Evolutionary conservation across 2,797 vertebrate species (phyloP).

Genomic region (Spheniscus humboldti): DNA sequence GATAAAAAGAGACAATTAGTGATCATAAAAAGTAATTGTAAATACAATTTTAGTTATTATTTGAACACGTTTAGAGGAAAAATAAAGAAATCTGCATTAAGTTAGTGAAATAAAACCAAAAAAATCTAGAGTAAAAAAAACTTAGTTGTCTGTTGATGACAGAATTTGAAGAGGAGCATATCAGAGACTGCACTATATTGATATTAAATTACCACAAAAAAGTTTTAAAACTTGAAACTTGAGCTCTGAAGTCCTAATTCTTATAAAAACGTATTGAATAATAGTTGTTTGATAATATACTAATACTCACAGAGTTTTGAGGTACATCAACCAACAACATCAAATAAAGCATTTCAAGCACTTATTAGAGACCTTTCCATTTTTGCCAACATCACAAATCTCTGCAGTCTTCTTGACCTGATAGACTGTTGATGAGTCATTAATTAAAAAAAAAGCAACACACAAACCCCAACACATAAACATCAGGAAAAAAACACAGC

Average conservation of each 20-base stretch:
- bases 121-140: background rate
- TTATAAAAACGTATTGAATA: background rate
- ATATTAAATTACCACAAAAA: background rate
- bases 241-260: background rate
- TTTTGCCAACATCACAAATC: background rate
- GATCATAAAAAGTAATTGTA: background rate
- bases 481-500: background rate
- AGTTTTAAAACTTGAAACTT: background rate
- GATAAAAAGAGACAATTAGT: background rate
- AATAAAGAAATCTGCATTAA: background rate
- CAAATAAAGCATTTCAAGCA: background rate
- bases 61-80: background rate
- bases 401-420: background rate
- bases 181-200: background rate
- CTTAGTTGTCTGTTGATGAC: background rate
- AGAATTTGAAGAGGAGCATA: background rate
- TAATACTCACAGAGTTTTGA: background rate
- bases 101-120: background rate
- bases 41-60: background rate
- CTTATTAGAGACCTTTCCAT: background rate
- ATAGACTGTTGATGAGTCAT: background rate
- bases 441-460: background rate
- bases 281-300: background rate
- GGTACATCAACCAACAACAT: background rate
- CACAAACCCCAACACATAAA: background rate